Evolutionary conservation across 2,113 vertebrate genomes (phyloP), one percentile per base, ranked within the genome.

Genomic region (Planiliza haematocheilus): DNA sequence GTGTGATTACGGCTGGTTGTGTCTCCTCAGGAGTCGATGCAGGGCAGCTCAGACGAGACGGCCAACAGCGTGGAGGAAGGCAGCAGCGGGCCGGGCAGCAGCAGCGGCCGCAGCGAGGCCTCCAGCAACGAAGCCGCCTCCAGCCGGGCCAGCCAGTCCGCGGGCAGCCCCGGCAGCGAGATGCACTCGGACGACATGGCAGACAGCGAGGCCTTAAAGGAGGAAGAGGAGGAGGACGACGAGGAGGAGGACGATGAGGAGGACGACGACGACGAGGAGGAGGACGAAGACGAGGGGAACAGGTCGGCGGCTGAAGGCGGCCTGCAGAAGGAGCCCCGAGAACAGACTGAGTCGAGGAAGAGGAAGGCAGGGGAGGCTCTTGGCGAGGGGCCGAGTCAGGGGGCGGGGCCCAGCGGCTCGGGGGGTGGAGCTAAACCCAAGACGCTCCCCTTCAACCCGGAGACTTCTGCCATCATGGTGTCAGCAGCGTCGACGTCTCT

Each of bases 31-130:
- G 98, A 99, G 87, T 99, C 98, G 38, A 96, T 99, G 96, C 98
- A 99, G 88, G 98, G 97, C 85, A 99, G 98, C 92, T 99, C 98
- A 1, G 98, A 99, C 10, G 98, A 99, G 91, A 99, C 98, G 30
- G 97, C 96, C 10, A 99, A 99, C 89, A 99, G 98, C 10, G 97
- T 96, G n/a, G 98, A 99, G 90, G 98, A 99, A 74, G 97, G 96
- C 87, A 99, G 97, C 88, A 99, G 97, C 6, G 96, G 97, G n/a
- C 96, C 97, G 16, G 97, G 97, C 21, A 98, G 97, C 87, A 99
- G 96, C 91, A 98, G 97, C 41, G 97, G 97, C 0, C 96, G 93
- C 76, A 99, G 97, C 34, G 97, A 99, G 30, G 97, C 96, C 45
- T 98, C 97, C 81, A 99, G 97, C 87, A 98, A 98, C 4, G 98